Base-by-base conservation (phyloP, 2,113 vertebrate genomes). In the Myotis yumanensis region DNA sequence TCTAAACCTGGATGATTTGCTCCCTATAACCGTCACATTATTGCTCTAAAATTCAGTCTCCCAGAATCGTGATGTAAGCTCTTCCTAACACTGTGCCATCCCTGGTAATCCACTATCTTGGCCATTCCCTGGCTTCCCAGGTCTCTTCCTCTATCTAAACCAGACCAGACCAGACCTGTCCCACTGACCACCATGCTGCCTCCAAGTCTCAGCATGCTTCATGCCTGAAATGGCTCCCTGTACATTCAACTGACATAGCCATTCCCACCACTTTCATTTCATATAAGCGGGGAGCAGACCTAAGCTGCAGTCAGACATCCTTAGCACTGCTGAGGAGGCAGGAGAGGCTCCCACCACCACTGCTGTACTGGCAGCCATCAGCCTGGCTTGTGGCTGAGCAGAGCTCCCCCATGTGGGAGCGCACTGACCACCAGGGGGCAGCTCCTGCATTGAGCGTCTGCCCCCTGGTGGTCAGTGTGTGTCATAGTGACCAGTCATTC, bases 31-130 rank as follows among this genome's bases (percentile, higher is more conserved):
- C 35, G 3, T 8, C 48, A 84, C 0, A 15, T 25, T 68, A 35
- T 79, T 87, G 54, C 62, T 86, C 57, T 96, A 73, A 96, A 79
- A 35, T 28, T 23, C 18, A 37, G 48, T 28, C 71, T 89, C 18
- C 57, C 84, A 54, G 62, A 89, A 75, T 46, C 40, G 4, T 48
- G 30, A 76, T 30, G 11, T 20, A 84, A 92, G 43, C 35, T 43
- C 37, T 75, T 88, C 51, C 52, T 71, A 32, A 93, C 14, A 52
- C 51, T 66, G 51, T 5, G 30, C 37, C 48, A 83, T 15, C n/a
- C 59, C 75, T 83, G n/a, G 37, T 51, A 75, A 72, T 64, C 68
- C 35, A 57, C 52, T 35, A 48, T 17, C 51, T 5, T 40, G 28
- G 46, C 5, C 86, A 59, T 82, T 81, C 82, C 28, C 90, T 69